phyloP scores from a whole-genome alignment of 2,888 invertebrate species.

The Melieria omissa region DNA sequence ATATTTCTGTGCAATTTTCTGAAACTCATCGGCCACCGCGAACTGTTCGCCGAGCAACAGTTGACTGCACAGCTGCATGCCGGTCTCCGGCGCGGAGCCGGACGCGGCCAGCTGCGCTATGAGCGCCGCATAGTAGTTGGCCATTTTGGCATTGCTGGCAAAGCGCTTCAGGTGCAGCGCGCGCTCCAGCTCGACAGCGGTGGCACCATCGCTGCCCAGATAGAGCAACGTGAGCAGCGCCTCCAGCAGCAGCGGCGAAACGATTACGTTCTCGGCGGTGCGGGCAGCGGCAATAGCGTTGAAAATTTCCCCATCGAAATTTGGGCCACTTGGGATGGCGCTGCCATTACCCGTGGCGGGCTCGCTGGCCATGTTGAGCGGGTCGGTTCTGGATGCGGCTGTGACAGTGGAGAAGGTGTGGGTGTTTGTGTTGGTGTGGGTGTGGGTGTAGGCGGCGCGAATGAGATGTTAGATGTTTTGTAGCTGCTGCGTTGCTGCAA shows the following conservation, averaged over 20 bases:
- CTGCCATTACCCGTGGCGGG: neutral
- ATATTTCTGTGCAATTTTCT: slow-evolving; percentile 59
- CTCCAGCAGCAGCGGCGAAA: slow-evolving; percentile 72
- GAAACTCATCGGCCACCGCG: slow-evolving; percentile 55
- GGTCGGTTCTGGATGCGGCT: neutral
- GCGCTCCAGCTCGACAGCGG: slow-evolving; percentile 57
- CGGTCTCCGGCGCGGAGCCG: slow-evolving; percentile 53
- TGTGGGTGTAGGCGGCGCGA: slow-evolving; percentile 6
- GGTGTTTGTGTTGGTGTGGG: slow-evolving; percentile 12
- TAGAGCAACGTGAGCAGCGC: slow-evolving; percentile 77
- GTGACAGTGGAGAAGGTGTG: neutral
- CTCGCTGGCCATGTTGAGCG: slow-evolving; percentile 22
- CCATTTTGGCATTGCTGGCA: slow-evolving; percentile 56
- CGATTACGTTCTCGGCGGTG: slow-evolving; percentile 53
- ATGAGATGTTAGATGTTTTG: neutral
- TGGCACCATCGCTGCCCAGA: slow-evolving; percentile 75
- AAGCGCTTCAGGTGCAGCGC: slow-evolving; percentile 53
- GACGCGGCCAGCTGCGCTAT: slow-evolving; percentile 46
- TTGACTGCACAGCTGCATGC: slow-evolving; percentile 71
- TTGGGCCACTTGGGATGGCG: slow-evolving; percentile 11
- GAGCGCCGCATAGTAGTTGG: slow-evolving; percentile 55
- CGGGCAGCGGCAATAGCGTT: slow-evolving; percentile 19
- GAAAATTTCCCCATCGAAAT: slow-evolving; percentile 50
- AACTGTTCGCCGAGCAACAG: slow-evolving; percentile 45
- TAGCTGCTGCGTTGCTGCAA: too few relatives aligned